phyloP scores from a whole-genome alignment of 2,888 invertebrate genomes.

The Heliconius erato region DNA sequence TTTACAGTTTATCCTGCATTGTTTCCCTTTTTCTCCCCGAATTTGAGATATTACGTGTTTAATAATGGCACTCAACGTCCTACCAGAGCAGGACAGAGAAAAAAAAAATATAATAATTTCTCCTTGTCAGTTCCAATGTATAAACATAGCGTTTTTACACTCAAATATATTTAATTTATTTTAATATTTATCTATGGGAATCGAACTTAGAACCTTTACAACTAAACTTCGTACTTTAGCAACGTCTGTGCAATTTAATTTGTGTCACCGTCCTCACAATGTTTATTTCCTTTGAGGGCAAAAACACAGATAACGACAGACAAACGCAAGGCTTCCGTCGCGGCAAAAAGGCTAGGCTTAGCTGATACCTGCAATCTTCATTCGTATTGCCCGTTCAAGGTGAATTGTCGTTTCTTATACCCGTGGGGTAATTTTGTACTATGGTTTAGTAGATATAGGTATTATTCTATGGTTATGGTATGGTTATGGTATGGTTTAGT shows the following conservation, averaged over 20 bases:
- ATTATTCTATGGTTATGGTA: too few species aligned
- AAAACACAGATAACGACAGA: slow-evolving; percentile 55
- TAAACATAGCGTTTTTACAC: too few species aligned
- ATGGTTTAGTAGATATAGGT: not conserved
- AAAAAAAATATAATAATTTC: not conserved
- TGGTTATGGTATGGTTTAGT: too few species aligned
- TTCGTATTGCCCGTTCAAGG: slow-evolving; percentile 46
- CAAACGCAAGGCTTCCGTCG: slow-evolving; percentile 57
- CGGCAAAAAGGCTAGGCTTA: slow-evolving; percentile 57
- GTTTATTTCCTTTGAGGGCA: slow-evolving; percentile 43
- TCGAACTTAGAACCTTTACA: not conserved
- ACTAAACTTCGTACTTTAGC: not conserved
- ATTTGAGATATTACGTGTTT: not conserved
- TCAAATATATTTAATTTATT: too few species aligned
- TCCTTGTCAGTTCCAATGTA: too few species aligned
- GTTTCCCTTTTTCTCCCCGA: not conserved
- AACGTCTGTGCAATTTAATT: slow-evolving; percentile 25
- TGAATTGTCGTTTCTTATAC: slow-evolving; percentile 44
- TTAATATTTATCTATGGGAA: too few species aligned
- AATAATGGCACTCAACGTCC: too few species aligned
- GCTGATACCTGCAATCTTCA: slow-evolving; percentile 54
- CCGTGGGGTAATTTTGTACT: slow-evolving; percentile 37
- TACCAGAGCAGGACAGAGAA: not conserved
- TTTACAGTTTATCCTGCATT: too few species aligned
- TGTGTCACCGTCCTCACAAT: slow-evolving; percentile 29